A percentile compares a stretch with the other conserved stretches of the same genome.
These are phyloP conservation scores for Lathamus discolor DNA, from an alignment of 2,113 vertebrate genomes.

Conservation along the genomic window DNA sequence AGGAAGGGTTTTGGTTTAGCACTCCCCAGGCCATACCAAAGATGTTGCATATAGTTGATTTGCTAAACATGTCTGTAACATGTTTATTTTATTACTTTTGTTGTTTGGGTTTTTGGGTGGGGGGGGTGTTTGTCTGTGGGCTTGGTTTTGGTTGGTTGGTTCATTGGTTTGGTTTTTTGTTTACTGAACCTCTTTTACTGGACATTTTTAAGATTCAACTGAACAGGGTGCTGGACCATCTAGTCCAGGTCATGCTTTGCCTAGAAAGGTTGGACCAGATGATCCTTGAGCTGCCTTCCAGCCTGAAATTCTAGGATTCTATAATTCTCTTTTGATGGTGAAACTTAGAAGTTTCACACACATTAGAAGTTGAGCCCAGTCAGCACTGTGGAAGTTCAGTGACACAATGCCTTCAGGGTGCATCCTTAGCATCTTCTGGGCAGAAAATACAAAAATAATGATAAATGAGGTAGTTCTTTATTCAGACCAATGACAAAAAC, in stretches of 20 bases:
- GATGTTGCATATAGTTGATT: background rate
- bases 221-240: background rate
- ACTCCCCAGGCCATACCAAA: background rate
- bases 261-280: background rate
- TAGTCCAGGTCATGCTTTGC: background rate
- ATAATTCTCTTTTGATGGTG: background rate
- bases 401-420: accelerated
- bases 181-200: background rate
- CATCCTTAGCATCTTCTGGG: background rate
- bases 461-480: background rate
- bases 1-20: background rate
- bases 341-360: background rate
- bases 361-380: background rate
- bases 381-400: background rate
- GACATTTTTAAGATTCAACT: background rate
- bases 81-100: background rate
- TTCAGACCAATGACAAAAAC: background rate
- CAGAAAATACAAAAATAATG: background rate
- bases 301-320: background rate
- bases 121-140: background rate
- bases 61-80: background rate
- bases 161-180: background rate
- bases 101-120: background rate
- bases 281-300: background rate
- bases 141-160: background rate